phyloP scores from a whole-genome alignment of 1,140 invertebrate species.

The Himalopsyche phryganea region DNA sequence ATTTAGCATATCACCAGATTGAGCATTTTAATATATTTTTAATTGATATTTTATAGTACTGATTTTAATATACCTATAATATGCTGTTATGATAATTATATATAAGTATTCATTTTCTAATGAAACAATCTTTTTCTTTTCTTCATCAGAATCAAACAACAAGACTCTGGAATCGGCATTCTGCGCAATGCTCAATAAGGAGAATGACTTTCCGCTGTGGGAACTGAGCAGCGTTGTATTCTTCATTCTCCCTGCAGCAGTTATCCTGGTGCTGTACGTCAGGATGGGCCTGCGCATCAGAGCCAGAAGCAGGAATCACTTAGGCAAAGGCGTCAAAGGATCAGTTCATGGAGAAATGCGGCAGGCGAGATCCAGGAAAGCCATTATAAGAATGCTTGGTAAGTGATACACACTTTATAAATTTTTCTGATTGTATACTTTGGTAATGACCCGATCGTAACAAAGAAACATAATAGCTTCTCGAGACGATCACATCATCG shows the following conservation, averaged over 20 bases:
- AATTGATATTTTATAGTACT: too few relatives aligned
- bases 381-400: slow-evolving; percentile 81
- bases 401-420: slow-evolving; percentile 22
- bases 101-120: too few relatives aligned
- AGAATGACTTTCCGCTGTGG: slow-evolving; percentile 64
- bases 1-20: too few relatives aligned
- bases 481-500: too few relatives aligned
- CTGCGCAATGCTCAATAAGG: slow-evolving; percentile 66
- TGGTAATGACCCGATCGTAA: too few relatives aligned
- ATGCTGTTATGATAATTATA: too few relatives aligned
- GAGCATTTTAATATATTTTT: too few relatives aligned
- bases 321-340: slow-evolving; percentile 55
- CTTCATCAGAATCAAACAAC: slow-evolving; percentile 45
- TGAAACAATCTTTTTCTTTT: slow-evolving; percentile 11
- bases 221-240: slow-evolving; percentile 79
- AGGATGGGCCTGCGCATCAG: slow-evolving; percentile 72
- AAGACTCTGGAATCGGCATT: slow-evolving; percentile 66
- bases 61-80: too few relatives aligned
- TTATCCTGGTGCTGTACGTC: slow-evolving; percentile 74
- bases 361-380: slow-evolving; percentile 66
- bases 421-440: too few relatives aligned
- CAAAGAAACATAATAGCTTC: too few relatives aligned
- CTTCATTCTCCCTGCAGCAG: slow-evolving; percentile 76
- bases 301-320: slow-evolving; percentile 42
- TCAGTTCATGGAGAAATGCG: slow-evolving; percentile 64